These are phyloP conservation scores for Bubo bubo DNA, from an alignment of 2,113 vertebrate genomes.

Conservation along the genomic window DNA sequence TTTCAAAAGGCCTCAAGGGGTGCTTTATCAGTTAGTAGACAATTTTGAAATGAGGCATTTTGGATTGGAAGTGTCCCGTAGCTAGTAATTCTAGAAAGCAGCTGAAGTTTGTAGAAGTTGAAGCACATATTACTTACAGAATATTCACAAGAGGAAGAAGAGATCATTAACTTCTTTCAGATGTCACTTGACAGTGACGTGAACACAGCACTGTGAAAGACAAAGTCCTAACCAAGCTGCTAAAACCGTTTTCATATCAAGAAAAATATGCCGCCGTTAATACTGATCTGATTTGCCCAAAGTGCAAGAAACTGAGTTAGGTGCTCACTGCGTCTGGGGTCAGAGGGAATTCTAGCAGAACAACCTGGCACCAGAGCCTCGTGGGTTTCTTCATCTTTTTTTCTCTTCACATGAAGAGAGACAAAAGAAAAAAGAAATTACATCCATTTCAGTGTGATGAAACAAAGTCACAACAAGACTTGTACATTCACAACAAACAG, in stretches of 20 bases:
- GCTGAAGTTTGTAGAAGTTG: not conserved
- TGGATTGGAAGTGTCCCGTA: not conserved
- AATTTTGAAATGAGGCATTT: not conserved
- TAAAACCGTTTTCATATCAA: not conserved
- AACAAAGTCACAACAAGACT: not conserved
- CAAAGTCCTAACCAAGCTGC: not conserved
- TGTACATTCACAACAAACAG: not conserved
- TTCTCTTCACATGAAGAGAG: not conserved
- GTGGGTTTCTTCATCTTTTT: not conserved
- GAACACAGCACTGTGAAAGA: not conserved
- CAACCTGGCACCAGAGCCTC: not conserved
- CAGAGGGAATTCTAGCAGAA: not conserved
- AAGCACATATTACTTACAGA: not conserved
- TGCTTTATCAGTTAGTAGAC: not conserved
- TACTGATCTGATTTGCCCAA: not conserved
- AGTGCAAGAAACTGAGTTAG: not conserved
- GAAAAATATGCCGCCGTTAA: not conserved
- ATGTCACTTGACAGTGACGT: not conserved
- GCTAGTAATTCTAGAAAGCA: not conserved
- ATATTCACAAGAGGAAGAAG: not conserved
- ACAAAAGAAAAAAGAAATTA: not conserved
- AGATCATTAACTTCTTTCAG: not conserved
- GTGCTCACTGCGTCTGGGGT: not conserved
- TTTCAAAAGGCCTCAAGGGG: not conserved
- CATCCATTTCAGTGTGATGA: not conserved